Percentiles rank a stretch among this genome's conserved stretches.
Evolutionary conservation across 1,140 invertebrate species (phyloP).

Genomic region (Oryzaephilus surinamensis): DNA sequence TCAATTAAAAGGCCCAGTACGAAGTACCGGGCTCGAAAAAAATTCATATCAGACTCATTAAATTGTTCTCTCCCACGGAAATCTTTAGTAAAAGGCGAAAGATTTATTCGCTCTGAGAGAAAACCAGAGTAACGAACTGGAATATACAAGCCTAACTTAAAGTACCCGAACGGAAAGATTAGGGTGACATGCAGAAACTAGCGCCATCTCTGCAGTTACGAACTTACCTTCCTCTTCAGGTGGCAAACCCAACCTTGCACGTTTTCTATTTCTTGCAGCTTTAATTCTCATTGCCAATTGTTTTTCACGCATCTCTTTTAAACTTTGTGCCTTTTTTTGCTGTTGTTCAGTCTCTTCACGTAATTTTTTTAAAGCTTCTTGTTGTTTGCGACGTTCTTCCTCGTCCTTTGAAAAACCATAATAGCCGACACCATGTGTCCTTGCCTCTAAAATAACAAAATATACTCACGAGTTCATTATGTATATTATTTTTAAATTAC

Average conservation of each 20-base stretch:
- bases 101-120: conserved; percentile 31
- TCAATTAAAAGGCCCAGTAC: too few relatives aligned
- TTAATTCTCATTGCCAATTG: conserved; percentile 62
- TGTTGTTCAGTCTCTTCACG: conserved; percentile 60
- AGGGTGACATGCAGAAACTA: too few relatives aligned
- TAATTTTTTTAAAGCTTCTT: conserved; percentile 58
- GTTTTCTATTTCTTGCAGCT: conserved; percentile 65
- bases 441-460: conserved; percentile 54
- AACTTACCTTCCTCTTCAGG: conserved; percentile 42
- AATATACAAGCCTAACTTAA: too few relatives aligned
- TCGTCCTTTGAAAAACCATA: conserved; percentile 81
- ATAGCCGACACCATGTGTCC: conserved; percentile 80
- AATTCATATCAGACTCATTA: too few relatives aligned
- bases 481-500: conserved; percentile 34
- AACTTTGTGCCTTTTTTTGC: conserved; percentile 51
- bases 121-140: too few relatives aligned
- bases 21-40: too few relatives aligned
- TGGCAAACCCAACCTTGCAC: conserved; percentile 63
- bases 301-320: conserved; percentile 54
- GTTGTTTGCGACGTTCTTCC: conserved; percentile 59
- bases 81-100: conserved; percentile 33
- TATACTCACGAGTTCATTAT: conserved; percentile 3
- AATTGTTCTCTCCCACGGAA: too few relatives aligned
- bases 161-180: not conserved
- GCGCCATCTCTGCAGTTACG: too few relatives aligned